Evolutionary conservation across 2,888 invertebrate species (phyloP).

Genomic region (Drosophila monieri): DNA sequence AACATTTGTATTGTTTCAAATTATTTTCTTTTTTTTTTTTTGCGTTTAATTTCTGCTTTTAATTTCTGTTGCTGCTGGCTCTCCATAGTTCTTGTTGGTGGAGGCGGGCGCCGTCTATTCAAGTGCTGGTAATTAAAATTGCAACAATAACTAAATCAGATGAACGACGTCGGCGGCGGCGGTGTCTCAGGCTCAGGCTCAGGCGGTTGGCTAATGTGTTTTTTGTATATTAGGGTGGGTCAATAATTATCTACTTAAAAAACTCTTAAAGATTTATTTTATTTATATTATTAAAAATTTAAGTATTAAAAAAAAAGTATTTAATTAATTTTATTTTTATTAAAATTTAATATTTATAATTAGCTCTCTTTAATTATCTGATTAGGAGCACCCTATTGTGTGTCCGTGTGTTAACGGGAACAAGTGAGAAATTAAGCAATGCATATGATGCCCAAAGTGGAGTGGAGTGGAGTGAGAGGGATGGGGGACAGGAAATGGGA

Average conservation of each 20-base stretch:
- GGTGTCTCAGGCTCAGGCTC: constrained; percentile 33
- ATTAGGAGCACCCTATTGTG: not conserved
- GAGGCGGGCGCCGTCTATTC: constrained; percentile 42
- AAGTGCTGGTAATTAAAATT: constrained; percentile 74
- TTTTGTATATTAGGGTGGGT: constrained; percentile 11
- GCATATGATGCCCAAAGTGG: constrained; percentile 32
- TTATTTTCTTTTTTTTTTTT: constrained; percentile 38
- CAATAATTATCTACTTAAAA: constrained; percentile 1
- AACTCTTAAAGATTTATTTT: not conserved
- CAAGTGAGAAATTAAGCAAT: constrained; percentile 11
- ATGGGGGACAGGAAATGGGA: constrained; percentile 30
- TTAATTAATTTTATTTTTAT: not conserved
- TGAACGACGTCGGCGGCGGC: constrained; percentile 32
- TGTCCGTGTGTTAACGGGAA: constrained; percentile 17
- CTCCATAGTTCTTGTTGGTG: constrained; percentile 15
- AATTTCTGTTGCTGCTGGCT: constrained; percentile 15
- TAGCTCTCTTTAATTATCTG: not conserved
- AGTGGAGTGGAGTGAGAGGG: not conserved
- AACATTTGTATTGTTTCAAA: constrained; percentile 69
- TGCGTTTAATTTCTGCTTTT: constrained; percentile 13
- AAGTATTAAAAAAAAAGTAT: not conserved
- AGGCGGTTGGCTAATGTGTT: constrained; percentile 10
- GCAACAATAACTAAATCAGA: constrained; percentile 73
- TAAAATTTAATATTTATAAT: not conserved
- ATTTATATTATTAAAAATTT: not conserved